Percentiles rank a stretch among this genome's conserved stretches.
phyloP scores from a whole-genome alignment of 2,888 invertebrate genomes.

The Leptinotarsa tumamoca region DNA sequence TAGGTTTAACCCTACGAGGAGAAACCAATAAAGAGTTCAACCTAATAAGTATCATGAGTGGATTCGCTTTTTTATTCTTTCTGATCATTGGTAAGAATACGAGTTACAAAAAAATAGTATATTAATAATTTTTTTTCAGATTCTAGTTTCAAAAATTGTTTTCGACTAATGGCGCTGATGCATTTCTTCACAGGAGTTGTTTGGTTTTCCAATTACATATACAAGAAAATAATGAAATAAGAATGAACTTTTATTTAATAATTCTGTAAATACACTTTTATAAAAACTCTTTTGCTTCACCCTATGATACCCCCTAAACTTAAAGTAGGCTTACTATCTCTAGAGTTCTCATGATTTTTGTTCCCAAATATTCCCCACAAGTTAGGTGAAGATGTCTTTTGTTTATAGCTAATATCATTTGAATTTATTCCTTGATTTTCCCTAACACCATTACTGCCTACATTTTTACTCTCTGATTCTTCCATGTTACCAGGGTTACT shows the following conservation, averaged over 20 bases:
- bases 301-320: slow-evolving; percentile 32
- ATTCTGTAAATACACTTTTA: slow-evolving; percentile 30
- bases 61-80: slow-evolving; percentile 58
- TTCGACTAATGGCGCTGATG: slow-evolving; percentile 60
- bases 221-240: slow-evolving; percentile 57
- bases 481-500: not conserved
- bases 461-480: not conserved
- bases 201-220: slow-evolving; percentile 63
- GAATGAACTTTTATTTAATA: slow-evolving; percentile 10
- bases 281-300: slow-evolving; percentile 20
- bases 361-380: not conserved
- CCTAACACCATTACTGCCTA: not conserved
- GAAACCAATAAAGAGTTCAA: slow-evolving; percentile 58
- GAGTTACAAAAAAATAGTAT: not conserved
- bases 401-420: not conserved
- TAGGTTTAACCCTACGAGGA: slow-evolving; percentile 58
- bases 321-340: slow-evolving; percentile 18
- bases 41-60: slow-evolving; percentile 57
- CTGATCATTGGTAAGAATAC: slow-evolving; percentile 57
- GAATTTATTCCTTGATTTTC: not conserved
- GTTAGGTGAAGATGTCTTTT: not conserved
- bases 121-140: slow-evolving; percentile 54
- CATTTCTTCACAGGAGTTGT: slow-evolving; percentile 62
- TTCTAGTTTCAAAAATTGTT: slow-evolving; percentile 59
- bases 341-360: slow-evolving; percentile 8